Percentiles rank a stretch among this genome's conserved stretches.
Conservation (phyloP, 2,797 vertebrate species). For the Tamandua tetradactyla region DNA sequence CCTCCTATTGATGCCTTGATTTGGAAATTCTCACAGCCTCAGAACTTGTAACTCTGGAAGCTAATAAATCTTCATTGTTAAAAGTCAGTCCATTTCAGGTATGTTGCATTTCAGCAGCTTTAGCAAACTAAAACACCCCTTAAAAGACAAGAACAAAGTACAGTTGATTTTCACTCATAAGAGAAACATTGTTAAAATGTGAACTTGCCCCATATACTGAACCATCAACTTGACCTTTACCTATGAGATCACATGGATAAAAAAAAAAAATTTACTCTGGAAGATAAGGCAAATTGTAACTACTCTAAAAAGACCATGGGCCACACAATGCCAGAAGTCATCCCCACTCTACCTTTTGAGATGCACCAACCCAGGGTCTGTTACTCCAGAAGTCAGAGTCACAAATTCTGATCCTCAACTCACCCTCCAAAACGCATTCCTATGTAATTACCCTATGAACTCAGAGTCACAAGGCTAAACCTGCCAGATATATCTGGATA, state of each 20-base stretch:
- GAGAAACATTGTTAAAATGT: not conserved
- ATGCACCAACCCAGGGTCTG: not conserved
- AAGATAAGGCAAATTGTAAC: not conserved
- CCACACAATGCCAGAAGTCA: not conserved
- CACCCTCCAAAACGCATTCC: not conserved
- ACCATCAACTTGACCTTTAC: not conserved
- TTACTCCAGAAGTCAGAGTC: not conserved
- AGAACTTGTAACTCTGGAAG: too few species aligned
- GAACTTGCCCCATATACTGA: not conserved
- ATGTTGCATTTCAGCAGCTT: too few species aligned
- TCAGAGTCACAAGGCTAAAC: not conserved
- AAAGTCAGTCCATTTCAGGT: too few species aligned
- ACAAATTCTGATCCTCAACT: not conserved
- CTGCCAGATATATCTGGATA: not conserved
- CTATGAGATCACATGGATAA: not conserved
- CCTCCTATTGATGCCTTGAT: too few species aligned
- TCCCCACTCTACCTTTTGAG: not conserved
- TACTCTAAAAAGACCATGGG: not conserved
- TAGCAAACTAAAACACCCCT: not conserved
- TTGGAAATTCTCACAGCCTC: too few species aligned
- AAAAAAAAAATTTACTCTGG: not conserved
- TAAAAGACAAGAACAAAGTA: not conserved
- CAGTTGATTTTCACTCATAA: not conserved
- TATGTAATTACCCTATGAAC: not conserved
- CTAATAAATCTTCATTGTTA: too few species aligned